Evolutionary conservation across 2,113 vertebrate genomes (phyloP).

Genomic region (Pycnonotus jocosus): DNA sequence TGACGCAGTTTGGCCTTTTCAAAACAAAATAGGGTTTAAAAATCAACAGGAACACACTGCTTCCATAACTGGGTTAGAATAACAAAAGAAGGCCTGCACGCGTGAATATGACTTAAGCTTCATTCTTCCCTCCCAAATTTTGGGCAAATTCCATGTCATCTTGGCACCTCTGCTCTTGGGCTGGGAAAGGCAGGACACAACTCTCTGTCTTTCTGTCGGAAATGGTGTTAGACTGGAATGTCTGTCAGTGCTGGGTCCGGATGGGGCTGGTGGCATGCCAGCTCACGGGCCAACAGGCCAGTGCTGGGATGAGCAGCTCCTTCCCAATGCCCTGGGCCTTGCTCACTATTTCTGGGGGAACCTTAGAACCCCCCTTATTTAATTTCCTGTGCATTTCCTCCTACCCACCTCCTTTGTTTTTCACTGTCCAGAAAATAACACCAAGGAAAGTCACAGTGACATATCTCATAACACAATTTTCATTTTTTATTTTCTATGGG

Average conservation of each 20-base stretch:
- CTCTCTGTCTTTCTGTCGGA: not conserved
- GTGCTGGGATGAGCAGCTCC: not conserved
- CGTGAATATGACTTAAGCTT: not conserved
- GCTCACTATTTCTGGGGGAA: not conserved
- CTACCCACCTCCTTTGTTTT: not conserved
- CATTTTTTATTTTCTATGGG: not conserved
- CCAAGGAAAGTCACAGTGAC: not conserved
- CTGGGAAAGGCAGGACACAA: not conserved
- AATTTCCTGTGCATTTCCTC: not conserved
- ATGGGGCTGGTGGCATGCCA: not conserved
- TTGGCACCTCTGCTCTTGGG: not conserved
- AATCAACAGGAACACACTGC: slow-evolving; percentile 1
- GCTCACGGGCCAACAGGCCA: not conserved
- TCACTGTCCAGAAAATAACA: not conserved
- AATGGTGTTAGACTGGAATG: not conserved
- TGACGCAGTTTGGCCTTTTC: not conserved
- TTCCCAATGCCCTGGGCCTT: fast-evolving
- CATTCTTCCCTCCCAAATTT: not conserved
- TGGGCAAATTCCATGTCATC: not conserved
- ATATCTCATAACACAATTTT: not conserved
- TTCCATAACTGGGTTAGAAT: slow-evolving; percentile 12
- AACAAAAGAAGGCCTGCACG: not conserved
- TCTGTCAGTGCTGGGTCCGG: fast-evolving
- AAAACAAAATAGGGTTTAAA: slow-evolving; percentile 7
- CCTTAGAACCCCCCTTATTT: not conserved